Evolutionary conservation across 2,113 vertebrate genomes (phyloP), one percentile per base, ranked within the genome.

Genomic region (Collichthys lucidus): DNA sequence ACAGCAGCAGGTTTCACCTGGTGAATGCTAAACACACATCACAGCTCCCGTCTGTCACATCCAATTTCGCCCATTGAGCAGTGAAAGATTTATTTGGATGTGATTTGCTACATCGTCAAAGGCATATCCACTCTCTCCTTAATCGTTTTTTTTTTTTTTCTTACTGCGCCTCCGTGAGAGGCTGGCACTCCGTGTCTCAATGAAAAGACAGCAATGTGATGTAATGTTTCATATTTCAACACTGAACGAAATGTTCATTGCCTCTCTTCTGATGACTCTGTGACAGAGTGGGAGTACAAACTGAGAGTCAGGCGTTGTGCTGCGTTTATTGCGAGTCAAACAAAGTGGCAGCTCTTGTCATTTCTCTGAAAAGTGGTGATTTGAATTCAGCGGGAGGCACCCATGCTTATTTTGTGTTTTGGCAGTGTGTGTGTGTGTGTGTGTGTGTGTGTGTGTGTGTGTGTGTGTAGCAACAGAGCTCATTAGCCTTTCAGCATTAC

Each of bases 21-120:
- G 17, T 60, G 80, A 84, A 84, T 88, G 72, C 66, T 71, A 64
- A 87, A 84, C 64, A 69, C 71, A 70, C 24, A 76, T 61, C 69
- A 55, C 53, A 17, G 15, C 19, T 75, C 50, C 69, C 67, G 47
- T 73, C 68, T 69, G 63, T 65, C 59, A 57, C 57, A 53, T 73
- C 66, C 57, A 15, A 50, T 86, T 62, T 68, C 16, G 4, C 60
- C 64, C 26, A 59, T 10, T 70, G 50, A 79, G 75, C 46, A n/a
- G 14, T 53, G 72, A 66, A 47, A 59, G 46, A 83, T 86, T 83
- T 75, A 74, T 74, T 88, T 77, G 4, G 1, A 53, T 63, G 70
- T 68, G 49, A 86, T 84, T 77, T 76, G 59, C 59, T 31, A 5
- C 49, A 47, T 66, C 55, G 3, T 86, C 77, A 80, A 40, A 74